Conservation (phyloP, 2,888 invertebrate species). For the Eremobia ochroleuca region DNA sequence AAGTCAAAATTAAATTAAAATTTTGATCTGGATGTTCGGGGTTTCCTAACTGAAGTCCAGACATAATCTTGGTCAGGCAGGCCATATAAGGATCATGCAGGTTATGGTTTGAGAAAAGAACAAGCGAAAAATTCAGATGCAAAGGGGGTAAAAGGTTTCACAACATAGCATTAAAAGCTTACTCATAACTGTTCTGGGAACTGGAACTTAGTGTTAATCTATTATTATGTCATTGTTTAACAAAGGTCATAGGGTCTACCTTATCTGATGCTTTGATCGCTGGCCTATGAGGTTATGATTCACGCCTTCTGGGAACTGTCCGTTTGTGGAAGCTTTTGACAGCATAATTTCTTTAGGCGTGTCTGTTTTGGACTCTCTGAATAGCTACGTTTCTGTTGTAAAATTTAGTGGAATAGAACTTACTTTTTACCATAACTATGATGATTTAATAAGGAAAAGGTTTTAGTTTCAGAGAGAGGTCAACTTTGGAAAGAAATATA, state of each 20-base stretch:
- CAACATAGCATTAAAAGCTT: slow-evolving; percentile 1
- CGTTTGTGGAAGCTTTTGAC: slow-evolving; percentile 7
- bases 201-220: slow-evolving; percentile 22
- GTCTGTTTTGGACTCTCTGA: background rate
- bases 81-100: background rate
- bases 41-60: no score
- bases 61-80: no score
- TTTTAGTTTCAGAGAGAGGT: background rate
- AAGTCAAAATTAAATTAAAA: no score
- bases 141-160: background rate
- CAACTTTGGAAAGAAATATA: background rate
- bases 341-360: background rate
- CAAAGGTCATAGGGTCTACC: slow-evolving; percentile 26
- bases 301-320: slow-evolving; percentile 15
- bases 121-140: background rate
- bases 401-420: background rate
- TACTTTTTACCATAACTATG: background rate
- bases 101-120: background rate
- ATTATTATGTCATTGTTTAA: slow-evolving; percentile 20
- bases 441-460: background rate
- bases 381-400: no score
- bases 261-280: slow-evolving; percentile 20
- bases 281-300: slow-evolving; percentile 14
- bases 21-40: no score
- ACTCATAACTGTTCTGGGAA: slow-evolving; percentile 36